These are phyloP conservation scores for Protaetia brevitarsis DNA, from an alignment of 1,140 invertebrate genomes.

Conservation along the genomic window DNA sequence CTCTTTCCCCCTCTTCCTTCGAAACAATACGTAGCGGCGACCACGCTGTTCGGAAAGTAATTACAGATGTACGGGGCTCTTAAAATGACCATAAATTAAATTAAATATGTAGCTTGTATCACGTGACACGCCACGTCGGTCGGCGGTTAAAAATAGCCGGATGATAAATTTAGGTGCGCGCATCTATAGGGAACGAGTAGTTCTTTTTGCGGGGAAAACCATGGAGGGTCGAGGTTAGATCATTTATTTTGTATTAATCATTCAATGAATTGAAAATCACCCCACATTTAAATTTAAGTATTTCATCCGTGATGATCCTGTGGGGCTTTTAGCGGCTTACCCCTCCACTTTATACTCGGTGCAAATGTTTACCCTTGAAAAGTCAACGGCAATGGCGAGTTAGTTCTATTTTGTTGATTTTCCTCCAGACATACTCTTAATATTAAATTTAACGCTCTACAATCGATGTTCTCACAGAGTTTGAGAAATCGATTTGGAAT, in stretches of 20 bases:
- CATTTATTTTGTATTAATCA: conserved; percentile 23
- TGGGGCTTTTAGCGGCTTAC: conserved; percentile 15
- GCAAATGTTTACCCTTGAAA: background rate
- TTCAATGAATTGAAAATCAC: conserved; percentile 21
- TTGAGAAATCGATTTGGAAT: no score
- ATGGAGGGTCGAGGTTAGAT: conserved; percentile 19
- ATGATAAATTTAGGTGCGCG: conserved; percentile 17
- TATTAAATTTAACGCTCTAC: no score
- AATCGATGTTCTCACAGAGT: no score
- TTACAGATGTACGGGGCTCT: background rate
- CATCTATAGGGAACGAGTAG: conserved; percentile 17
- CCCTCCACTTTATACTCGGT: background rate
- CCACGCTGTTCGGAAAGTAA: background rate
- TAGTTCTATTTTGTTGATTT: background rate
- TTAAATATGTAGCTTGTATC: conserved; percentile 16
- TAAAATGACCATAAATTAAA: conserved; percentile 14
- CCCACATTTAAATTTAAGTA: conserved; percentile 23
- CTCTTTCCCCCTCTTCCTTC: no score
- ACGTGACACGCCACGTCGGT: conserved; percentile 9
- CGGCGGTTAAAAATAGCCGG: background rate
- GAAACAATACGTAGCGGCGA: background rate
- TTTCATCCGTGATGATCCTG: conserved; percentile 18
- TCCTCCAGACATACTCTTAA: background rate
- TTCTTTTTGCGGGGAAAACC: conserved; percentile 17
- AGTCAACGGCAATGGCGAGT: background rate